A percentile compares a stretch with the other conserved stretches of the same genome.
phyloP scores from a whole-genome alignment of 2,888 invertebrate genomes.

The Caenorhabditis doughertyi region DNA sequence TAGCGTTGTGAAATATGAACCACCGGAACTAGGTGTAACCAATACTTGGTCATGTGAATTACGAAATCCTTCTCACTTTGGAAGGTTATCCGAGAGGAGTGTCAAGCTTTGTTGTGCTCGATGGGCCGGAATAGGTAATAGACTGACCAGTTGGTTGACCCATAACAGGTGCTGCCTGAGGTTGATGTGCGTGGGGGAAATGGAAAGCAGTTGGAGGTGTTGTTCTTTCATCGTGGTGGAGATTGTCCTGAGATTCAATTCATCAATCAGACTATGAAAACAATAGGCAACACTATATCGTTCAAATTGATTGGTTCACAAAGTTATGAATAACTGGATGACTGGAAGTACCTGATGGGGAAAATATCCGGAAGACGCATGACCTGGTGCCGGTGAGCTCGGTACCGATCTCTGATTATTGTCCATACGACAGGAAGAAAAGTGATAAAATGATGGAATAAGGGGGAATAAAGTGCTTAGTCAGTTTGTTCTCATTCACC shows the following conservation, averaged over 20 bases:
- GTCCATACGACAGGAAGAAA: conserved; percentile 48
- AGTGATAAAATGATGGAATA: conserved; percentile 57
- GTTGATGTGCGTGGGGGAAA: conserved; percentile 38
- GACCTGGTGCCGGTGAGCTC: conserved; percentile 56
- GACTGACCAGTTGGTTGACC: conserved; percentile 58
- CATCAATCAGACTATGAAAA: not conserved
- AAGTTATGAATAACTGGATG: too few relatives aligned
- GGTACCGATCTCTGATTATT: conserved; percentile 59
- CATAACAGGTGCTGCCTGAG: conserved; percentile 41
- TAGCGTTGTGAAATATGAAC: conserved; percentile 6
- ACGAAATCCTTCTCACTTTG: conserved; percentile 25
- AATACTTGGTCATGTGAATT: conserved; percentile 7
- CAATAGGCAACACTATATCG: not conserved
- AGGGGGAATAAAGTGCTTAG: conserved; percentile 51
- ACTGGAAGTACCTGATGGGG: conserved; percentile 31
- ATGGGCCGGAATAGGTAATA: conserved; percentile 1
- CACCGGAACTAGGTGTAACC: conserved; percentile 23
- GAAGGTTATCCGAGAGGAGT: not conserved
- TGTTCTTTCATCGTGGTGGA: conserved; percentile 50
- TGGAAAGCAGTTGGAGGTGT: conserved; percentile 62
- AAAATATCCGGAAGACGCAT: conserved; percentile 37
- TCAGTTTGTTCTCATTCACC: conserved; percentile 56
- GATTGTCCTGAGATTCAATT: conserved; percentile 3
- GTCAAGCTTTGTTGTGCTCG: not conserved
- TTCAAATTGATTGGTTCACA: too few relatives aligned